Evolutionary conservation across 1,140 invertebrate species (phyloP).

Genomic region (Diuraphis noxia): DNA sequence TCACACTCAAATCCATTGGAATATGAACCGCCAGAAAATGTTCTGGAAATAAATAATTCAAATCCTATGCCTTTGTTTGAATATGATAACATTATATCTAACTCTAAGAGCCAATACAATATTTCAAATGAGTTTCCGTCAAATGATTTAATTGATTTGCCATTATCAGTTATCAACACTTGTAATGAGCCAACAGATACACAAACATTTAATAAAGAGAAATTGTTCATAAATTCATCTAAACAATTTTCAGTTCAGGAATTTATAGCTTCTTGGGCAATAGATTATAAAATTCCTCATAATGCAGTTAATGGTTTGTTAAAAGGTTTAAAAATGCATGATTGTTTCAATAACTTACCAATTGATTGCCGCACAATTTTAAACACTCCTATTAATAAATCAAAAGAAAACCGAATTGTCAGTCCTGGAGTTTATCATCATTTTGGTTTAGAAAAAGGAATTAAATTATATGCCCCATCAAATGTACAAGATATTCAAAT

Average conservation of each 20-base stretch:
- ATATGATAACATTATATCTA: no score
- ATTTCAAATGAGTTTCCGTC: no score
- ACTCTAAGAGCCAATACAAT: no score
- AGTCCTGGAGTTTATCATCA: neutral
- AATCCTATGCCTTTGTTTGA: neutral
- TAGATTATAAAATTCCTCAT: neutral
- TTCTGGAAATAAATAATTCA: neutral
- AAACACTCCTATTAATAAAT: neutral
- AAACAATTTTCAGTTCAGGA: neutral
- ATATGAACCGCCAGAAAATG: neutral
- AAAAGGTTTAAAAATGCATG: neutral
- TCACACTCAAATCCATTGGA: neutral
- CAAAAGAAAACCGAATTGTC: neutral
- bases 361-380: constrained; percentile 12
- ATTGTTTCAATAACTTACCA: neutral
- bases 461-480: constrained; percentile 1
- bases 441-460: neutral
- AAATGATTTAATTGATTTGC: no score
- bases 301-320: neutral
- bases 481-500: neutral
- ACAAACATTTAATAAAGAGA: neutral
- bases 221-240: no score
- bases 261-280: neutral
- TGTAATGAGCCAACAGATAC: neutral
- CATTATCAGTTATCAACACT: no score